A percentile compares a stretch with the other conserved stretches of the same genome.
Conservation (phyloP, 2,888 invertebrate species). For the Brenthis hecate region DNA sequence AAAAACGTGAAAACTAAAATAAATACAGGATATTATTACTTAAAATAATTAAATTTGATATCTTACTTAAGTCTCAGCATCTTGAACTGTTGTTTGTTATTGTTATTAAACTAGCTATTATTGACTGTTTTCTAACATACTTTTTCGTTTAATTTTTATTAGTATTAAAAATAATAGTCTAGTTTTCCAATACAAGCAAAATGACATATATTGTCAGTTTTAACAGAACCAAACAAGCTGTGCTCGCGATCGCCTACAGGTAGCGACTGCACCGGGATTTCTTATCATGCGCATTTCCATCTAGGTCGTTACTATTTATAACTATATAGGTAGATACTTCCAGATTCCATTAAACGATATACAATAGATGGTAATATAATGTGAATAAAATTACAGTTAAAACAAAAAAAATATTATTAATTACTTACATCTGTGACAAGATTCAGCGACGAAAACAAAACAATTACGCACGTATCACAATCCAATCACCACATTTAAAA, state of each 20-base stretch:
- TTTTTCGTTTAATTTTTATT: not conserved
- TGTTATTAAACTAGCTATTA: not conserved
- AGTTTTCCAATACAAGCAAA: not conserved
- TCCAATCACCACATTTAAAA: slow-evolving; percentile 50
- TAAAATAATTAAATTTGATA: not conserved
- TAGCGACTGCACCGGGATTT: slow-evolving; percentile 34
- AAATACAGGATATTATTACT: too few species aligned
- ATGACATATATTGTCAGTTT: not conserved
- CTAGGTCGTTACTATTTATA: slow-evolving; percentile 43
- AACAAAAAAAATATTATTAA: slow-evolving; percentile 9
- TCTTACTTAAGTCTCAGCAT: slow-evolving; percentile 24
- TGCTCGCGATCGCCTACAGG: slow-evolving; percentile 31
- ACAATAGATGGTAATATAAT: slow-evolving; percentile 45
- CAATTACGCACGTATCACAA: slow-evolving; percentile 41
- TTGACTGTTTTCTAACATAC: not conserved
- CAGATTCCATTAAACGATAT: slow-evolving; percentile 30
- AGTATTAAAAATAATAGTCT: not conserved
- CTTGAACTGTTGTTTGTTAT: slow-evolving; percentile 10
- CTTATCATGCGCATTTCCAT: slow-evolving; percentile 50
- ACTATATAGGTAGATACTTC: slow-evolving; percentile 29
- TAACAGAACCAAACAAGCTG: not conserved
- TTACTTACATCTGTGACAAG: slow-evolving; percentile 41
- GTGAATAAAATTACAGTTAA: slow-evolving; percentile 9
- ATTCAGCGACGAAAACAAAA: slow-evolving; percentile 29
- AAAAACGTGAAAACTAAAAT: not conserved